phyloP scores from a whole-genome alignment of 1,140 invertebrate species.

The Euura lappo region DNA sequence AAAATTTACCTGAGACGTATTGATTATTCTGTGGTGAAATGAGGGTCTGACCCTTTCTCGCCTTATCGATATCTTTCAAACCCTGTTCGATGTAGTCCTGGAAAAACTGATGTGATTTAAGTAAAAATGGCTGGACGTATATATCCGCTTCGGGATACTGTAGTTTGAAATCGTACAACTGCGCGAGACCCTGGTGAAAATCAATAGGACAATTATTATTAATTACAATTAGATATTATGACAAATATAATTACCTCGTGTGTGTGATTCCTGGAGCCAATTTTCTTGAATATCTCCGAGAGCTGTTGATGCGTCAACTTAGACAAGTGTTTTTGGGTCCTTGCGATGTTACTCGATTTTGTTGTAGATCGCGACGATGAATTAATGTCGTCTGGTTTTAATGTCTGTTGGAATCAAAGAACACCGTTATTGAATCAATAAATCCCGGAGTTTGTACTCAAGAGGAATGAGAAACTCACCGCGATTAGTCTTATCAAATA shows the following conservation, averaged over 20 bases:
- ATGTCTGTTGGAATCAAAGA: constrained; percentile 46
- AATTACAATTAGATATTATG: neutral
- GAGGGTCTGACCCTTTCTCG: constrained; percentile 59
- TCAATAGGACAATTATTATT: neutral
- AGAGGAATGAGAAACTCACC: constrained; percentile 52
- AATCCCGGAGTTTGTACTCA: constrained; percentile 17
- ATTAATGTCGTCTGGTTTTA: constrained; percentile 61
- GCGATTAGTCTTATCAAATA: constrained; percentile 81
- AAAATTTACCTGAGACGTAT: constrained; percentile 41
- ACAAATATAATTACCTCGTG: constrained; percentile 66
- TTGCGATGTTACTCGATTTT: constrained; percentile 50
- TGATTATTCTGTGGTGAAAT: constrained; percentile 46
- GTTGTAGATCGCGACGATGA: constrained; percentile 51
- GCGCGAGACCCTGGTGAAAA: constrained; percentile 71
- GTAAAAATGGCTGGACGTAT: constrained; percentile 79
- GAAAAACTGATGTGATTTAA: constrained; percentile 89
- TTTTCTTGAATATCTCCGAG: constrained; percentile 90
- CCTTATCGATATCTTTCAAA: constrained; percentile 79
- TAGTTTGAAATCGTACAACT: constrained; percentile 89
- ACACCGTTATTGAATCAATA: constrained; percentile 41
- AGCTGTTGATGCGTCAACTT: constrained; percentile 82
- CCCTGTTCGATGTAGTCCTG: constrained; percentile 91
- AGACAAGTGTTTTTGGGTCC: constrained; percentile 64
- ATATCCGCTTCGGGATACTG: constrained; percentile 90
- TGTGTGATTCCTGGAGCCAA: constrained; percentile 87